Percentiles rank a stretch among this genome's conserved stretches.
These are phyloP conservation scores for Trichonephila clavata DNA, from an alignment of 1,140 invertebrate species.

Conservation along the genomic window DNA sequence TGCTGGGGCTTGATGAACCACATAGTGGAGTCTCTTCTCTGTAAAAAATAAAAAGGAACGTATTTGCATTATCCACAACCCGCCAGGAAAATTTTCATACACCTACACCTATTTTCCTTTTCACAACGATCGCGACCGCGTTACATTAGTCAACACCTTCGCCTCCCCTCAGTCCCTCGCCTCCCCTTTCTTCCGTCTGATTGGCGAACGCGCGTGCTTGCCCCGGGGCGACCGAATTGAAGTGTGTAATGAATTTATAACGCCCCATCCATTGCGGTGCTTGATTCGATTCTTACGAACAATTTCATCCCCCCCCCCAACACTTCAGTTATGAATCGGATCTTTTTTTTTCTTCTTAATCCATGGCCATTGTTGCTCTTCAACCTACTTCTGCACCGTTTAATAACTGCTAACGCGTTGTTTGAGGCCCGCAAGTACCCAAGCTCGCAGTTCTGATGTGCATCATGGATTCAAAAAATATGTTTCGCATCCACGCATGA, in stretches of 20 bases:
- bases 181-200: not conserved
- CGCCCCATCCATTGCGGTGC: slow-evolving; percentile 53
- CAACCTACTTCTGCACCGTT: no score
- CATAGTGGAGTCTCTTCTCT: not conserved
- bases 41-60: slow-evolving; percentile 8
- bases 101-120: slow-evolving; percentile 40
- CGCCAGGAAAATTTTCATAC: slow-evolving; percentile 44
- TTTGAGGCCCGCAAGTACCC: no score
- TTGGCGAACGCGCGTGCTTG: not conserved
- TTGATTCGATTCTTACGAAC: slow-evolving; percentile 69
- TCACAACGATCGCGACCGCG: not conserved
- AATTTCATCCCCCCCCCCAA: slow-evolving; percentile 18
- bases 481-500: no score
- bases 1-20: slow-evolving; percentile 62
- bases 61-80: slow-evolving; percentile 73
- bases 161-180: not conserved
- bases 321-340: not conserved
- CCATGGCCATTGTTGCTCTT: no score
- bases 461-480: no score
- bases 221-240: slow-evolving; percentile 24
- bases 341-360: no score
- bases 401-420: no score
- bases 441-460: no score
- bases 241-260: slow-evolving; percentile 71
- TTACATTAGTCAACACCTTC: slow-evolving; percentile 18